These are phyloP conservation scores for Keiferia lycopersicella DNA, from an alignment of 2,888 invertebrate genomes.

Conservation along the genomic window DNA sequence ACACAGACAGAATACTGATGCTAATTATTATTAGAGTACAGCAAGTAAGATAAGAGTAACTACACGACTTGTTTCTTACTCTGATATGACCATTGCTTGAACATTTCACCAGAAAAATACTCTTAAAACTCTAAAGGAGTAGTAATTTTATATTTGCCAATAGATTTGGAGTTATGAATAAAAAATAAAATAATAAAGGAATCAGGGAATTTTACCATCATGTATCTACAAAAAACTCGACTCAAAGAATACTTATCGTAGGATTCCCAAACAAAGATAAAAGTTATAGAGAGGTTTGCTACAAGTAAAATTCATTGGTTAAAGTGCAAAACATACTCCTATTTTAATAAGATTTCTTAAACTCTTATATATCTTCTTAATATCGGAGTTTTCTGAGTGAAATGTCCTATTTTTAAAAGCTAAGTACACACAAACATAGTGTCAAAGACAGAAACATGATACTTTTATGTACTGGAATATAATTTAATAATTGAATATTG, in stretches of 20 bases:
- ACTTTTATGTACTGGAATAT: neutral
- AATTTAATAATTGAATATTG: neutral
- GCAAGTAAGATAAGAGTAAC: neutral
- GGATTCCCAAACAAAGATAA: too few species aligned
- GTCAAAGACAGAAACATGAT: neutral
- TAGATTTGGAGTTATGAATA: too few species aligned
- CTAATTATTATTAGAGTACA: neutral
- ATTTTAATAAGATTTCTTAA: too few species aligned
- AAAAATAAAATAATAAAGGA: too few species aligned
- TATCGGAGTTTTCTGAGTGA: neutral
- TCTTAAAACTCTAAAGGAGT: too few species aligned
- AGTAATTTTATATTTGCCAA: too few species aligned
- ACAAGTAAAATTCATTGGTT: too few species aligned
- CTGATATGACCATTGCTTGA: slow-evolving; percentile 38
- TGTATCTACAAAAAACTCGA: too few species aligned
- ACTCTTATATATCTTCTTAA: neutral
- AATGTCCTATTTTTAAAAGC: neutral
- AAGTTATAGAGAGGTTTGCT: too few species aligned
- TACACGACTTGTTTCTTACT: slow-evolving; percentile 26
- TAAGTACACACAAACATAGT: slow-evolving; percentile 1
- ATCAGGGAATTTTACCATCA: too few species aligned
- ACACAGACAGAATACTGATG: slow-evolving; percentile 8
- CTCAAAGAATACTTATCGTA: too few species aligned
- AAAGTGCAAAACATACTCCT: too few species aligned
- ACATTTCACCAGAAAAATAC: slow-evolving; percentile 2